Percentiles rank a stretch among this genome's conserved stretches.
Evolutionary conservation across 2,797 vertebrate genomes (phyloP).

Genomic region (Nannoperca obscura): DNA sequence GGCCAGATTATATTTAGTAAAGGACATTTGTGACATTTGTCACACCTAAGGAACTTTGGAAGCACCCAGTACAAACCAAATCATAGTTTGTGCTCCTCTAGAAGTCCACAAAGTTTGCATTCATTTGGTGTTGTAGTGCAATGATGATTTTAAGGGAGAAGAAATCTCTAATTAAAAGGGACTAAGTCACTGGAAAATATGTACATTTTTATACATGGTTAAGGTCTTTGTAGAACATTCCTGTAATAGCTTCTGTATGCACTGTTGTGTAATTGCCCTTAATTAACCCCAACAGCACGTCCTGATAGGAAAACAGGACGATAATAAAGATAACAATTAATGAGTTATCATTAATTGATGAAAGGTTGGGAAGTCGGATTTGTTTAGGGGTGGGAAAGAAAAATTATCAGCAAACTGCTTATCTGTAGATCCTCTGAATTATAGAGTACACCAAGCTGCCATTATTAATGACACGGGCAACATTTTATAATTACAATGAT

Average conservation of each 20-base stretch:
- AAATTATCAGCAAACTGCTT: constrained; percentile 24
- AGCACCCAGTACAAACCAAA: not conserved
- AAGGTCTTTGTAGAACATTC: not conserved
- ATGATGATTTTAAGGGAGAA: not conserved
- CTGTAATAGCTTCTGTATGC: constrained; percentile 8
- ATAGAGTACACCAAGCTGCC: not conserved
- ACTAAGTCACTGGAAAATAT: constrained; percentile 4
- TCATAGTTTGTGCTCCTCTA: not conserved
- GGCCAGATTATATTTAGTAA: not conserved
- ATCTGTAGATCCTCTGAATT: constrained; percentile 14
- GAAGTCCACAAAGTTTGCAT: not conserved
- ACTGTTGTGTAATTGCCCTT: constrained; percentile 23
- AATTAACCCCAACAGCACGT: constrained; percentile 46
- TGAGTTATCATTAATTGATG: constrained; percentile 28
- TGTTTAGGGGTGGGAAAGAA: constrained; percentile 4
- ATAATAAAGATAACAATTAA: constrained; percentile 43
- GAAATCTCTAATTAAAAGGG: not conserved
- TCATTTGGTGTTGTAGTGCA: not conserved
- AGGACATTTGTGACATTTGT: not conserved
- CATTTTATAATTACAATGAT: not conserved
- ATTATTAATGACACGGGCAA: constrained; percentile 24
- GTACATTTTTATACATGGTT: not conserved
- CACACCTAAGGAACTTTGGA: not conserved
- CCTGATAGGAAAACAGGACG: constrained; percentile 35
- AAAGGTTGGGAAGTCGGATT: constrained; percentile 19